phyloP scores from a whole-genome alignment of 1,140 invertebrate species.

The Drosophila sechellia region DNA sequence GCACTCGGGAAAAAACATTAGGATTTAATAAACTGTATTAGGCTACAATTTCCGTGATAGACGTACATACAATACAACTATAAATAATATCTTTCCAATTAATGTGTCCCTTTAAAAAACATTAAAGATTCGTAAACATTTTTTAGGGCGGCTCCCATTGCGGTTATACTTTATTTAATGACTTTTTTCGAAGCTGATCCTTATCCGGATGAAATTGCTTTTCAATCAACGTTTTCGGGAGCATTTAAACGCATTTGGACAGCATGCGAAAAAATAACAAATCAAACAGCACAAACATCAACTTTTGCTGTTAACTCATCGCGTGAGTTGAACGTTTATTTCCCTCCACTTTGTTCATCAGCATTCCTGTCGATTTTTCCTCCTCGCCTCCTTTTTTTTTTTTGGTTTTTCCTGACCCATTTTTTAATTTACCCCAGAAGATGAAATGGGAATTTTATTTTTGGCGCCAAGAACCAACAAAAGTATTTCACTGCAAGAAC shows the following conservation, averaged over 20 bases:
- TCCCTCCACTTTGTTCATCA: constrained; percentile 38
- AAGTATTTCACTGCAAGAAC: constrained; percentile 49
- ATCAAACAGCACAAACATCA: constrained; percentile 55
- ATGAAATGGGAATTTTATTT: constrained; percentile 76
- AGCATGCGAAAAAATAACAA: constrained; percentile 47
- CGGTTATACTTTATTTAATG: background rate
- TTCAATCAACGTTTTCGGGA: constrained; percentile 39
- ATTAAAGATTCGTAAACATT: background rate
- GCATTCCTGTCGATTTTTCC: constrained; percentile 10
- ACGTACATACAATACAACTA: too few relatives aligned
- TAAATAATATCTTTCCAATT: too few relatives aligned
- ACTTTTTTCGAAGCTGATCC: constrained; percentile 6
- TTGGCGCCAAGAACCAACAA: constrained; percentile 42
- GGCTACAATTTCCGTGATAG: too few relatives aligned
- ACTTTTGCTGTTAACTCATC: constrained; percentile 74
- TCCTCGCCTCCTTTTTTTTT: background rate
- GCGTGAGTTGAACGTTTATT: constrained; percentile 71
- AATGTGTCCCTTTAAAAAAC: background rate
- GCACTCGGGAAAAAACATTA: constrained; percentile 4
- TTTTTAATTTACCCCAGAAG: constrained; percentile 71
- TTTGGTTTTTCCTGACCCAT: constrained; percentile 50
- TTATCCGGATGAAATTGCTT: constrained; percentile 32
- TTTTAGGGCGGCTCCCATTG: background rate
- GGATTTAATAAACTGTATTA: background rate
- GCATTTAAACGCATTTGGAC: constrained; percentile 31